Conservation (phyloP, 2,888 invertebrate species). For the Galeopsomyia nigrocyanea region DNA sequence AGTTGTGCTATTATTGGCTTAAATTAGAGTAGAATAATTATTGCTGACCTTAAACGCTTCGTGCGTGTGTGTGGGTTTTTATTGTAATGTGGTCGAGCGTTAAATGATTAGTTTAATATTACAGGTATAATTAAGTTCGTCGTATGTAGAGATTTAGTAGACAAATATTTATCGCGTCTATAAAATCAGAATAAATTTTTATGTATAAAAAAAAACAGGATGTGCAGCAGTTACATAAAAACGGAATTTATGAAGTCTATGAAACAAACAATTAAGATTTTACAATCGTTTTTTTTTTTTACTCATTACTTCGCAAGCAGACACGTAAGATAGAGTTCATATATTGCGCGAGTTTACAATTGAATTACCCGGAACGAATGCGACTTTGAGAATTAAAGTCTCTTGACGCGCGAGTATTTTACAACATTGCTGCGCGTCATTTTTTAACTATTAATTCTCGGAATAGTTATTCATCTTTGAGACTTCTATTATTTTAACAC, state of each 20-base stretch:
- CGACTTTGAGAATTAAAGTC: conserved; percentile 18
- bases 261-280: too few species aligned
- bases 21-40: not conserved
- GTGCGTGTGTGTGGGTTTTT: too few species aligned
- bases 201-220: too few species aligned
- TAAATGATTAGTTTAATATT: too few species aligned
- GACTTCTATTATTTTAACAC: not conserved
- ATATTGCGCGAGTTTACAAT: conserved; percentile 3
- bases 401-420: not conserved
- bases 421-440: not conserved
- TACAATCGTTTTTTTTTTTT: not conserved
- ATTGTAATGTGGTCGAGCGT: too few species aligned
- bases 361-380: conserved; percentile 24
- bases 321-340: not conserved
- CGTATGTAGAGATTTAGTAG: too few species aligned
- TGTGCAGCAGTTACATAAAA: too few species aligned
- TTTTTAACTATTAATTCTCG: conserved; percentile 8
- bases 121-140: too few species aligned
- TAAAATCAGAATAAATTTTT: too few species aligned
- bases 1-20: not conserved
- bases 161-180: too few species aligned
- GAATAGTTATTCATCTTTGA: not conserved
- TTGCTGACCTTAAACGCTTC: not conserved
- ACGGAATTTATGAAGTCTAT: too few species aligned
- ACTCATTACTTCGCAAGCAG: not conserved